Evolutionary conservation across 2,797 vertebrate genomes (phyloP), one percentile per base, ranked within the genome.

Genomic region (Phrynocephalus forsythii): DNA sequence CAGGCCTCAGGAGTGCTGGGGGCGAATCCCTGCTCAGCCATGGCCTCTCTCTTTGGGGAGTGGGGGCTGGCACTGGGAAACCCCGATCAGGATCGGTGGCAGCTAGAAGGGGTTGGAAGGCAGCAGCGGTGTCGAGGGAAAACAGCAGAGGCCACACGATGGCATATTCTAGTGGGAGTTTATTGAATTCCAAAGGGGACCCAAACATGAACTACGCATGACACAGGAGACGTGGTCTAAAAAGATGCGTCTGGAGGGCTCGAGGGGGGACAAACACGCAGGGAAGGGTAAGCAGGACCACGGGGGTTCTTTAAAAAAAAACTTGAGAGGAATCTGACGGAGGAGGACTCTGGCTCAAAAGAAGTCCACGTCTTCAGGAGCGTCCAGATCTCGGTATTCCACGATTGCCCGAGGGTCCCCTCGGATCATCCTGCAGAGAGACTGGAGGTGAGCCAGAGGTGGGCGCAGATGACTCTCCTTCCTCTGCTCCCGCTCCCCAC

Each of bases 341-440:
- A 26, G 69, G 13, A 11, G 68, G 68, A 0, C 0, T 7, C n/a
- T 75, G 20, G 4, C 73, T 95, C 91, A 99, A 96, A 99, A 99
- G 96, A 98, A 99, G 88, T 99, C 98, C 60, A 98, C 97, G 6
- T 99, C 98, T 13, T 99, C 98, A 0, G 98, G 98, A 5, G 98
- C 98, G 6, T 99, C 98, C 92, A 99, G 96, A 95, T 99, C 98
- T 3, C 98, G 96, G 88, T 99, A 99, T 83, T 99, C 98, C 24
- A 99, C 97, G 87, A 99, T 98, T 92, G 98, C 98, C 44, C 98
- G 97, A n/a, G 98, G 98, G 93, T 99, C 98, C 1, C 98, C 98
- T 6, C 98, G 97, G 73, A 97, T 96, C 98, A 98, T 98, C 95
- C 98, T 99, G 94, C 6, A 48, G 48, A 80, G 30, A 73, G 8